Evolutionary conservation across 2,797 vertebrate species (phyloP), one percentile per base, ranked within the genome.

Genomic region (Caiman crocodilus): DNA sequence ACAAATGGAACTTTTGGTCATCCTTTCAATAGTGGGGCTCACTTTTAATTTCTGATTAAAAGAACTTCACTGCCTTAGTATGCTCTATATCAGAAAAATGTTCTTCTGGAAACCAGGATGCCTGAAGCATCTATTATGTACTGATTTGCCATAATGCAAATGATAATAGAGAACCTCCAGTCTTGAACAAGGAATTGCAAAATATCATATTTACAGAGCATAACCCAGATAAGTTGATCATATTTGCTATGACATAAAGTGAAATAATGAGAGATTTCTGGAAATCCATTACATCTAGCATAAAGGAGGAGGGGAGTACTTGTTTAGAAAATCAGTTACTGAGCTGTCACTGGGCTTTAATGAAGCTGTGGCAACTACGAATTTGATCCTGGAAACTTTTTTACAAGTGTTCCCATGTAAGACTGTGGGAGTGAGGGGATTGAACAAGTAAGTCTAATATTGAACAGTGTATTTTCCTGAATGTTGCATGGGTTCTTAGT

Each of bases 381-480:
- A 95, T 75, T 88, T 84, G 88, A 96, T 95, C 91, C 90, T 96
- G 75, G 59, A 96, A 95, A 95, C 76, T 56, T 60, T 96, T 90
- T 79, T 42, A 85, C 42, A 85, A 82, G 71, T 23, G 35, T 63
- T 80, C 57, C 88, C 82, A 30, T 79, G 91, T 90, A 79, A 95
- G 92, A 78, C 14, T 10, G 87, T 89, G 81, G 81, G 85, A 88
- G 89, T 6, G 85, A 93, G 80, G 82, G 57, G 61, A 69, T 91
- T 94, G 81, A 84, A 92, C 90, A 95, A 93, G 95, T 87, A 92
- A 91, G 55, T 60, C 65, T 69, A 15, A 0, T 32, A 57, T 85
- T 83, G 74, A 80, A 56, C 71, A 60, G 30, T 73, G 32, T 14
- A 69, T 63, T 80, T 75, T 89, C n/a, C 26, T 60, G 15, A 67